Conservation (phyloP, 2,797 vertebrate genomes). For the Amblyraja radiata region DNA sequence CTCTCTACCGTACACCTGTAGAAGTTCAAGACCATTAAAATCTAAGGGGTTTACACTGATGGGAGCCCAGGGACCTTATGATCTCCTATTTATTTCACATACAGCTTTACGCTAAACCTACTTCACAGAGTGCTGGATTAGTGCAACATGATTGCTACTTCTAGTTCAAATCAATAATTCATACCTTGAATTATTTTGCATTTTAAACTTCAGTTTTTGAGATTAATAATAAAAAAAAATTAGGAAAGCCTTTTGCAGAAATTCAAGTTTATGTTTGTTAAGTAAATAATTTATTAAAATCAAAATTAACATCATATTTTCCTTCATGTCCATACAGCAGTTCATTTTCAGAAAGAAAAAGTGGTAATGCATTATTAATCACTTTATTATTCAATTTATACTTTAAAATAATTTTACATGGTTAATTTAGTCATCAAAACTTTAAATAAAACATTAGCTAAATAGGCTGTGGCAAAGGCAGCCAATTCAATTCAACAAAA, state of each 20-base stretch:
- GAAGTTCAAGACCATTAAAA: too few relatives aligned
- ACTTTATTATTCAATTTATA: constrained; percentile 32
- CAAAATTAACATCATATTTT: not conserved
- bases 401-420: constrained; percentile 26
- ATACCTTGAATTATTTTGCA: not conserved
- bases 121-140: not conserved
- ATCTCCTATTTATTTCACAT: not conserved
- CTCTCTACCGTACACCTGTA: too few relatives aligned
- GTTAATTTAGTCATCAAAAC: constrained; percentile 35
- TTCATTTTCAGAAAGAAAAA: not conserved
- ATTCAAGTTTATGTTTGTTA: not conserved
- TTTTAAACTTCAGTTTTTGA: not conserved
- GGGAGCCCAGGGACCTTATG: not conserved
- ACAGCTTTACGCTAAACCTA: not conserved
- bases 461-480: constrained; percentile 24
- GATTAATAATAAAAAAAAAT: not conserved
- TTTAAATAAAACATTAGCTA: constrained; percentile 36
- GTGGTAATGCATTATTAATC: constrained; percentile 27
- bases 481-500: constrained; percentile 11
- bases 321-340: not conserved
- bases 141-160: not conserved
- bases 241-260: not conserved
- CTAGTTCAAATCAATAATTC: not conserved
- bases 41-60: too few relatives aligned
- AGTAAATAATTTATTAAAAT: constrained; percentile 20